phyloP scores from a whole-genome alignment of 2,797 vertebrate species.

The Microchirus variegatus region DNA sequence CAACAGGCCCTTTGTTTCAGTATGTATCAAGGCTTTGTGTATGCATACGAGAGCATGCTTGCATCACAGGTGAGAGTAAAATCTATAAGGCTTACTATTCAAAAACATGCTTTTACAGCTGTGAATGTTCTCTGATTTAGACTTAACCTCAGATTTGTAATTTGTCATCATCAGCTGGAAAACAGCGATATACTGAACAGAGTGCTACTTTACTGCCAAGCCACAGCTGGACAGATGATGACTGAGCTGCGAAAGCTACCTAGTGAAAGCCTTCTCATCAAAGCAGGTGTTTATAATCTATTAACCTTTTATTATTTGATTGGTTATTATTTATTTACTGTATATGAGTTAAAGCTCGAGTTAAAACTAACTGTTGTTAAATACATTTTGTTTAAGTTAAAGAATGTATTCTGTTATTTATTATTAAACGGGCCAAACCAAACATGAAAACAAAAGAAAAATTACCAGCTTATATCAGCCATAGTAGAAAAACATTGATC shows the following conservation, averaged over 20 bases:
- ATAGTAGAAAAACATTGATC: too few species aligned
- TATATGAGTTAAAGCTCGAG: too few species aligned
- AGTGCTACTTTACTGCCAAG: slow-evolving; percentile 78
- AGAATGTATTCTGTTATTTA: too few species aligned
- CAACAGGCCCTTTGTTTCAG: slow-evolving; percentile 83
- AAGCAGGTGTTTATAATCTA: slow-evolving; percentile 79
- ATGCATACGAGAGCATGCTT: slow-evolving; percentile 82
- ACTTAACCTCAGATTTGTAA: not conserved
- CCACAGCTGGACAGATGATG: slow-evolving; percentile 80
- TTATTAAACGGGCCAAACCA: too few species aligned
- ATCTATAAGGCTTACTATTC: not conserved
- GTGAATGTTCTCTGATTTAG: not conserved
- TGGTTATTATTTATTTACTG: too few species aligned
- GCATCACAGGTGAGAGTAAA: slow-evolving; percentile 80
- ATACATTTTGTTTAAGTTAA: too few species aligned
- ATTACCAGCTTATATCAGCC: too few species aligned
- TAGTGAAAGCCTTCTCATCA: slow-evolving; percentile 76
- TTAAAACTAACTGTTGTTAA: too few species aligned
- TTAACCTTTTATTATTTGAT: too few species aligned
- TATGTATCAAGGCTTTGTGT: slow-evolving; percentile 82
- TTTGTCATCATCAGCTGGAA: slow-evolving; percentile 67
- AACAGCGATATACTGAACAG: slow-evolving; percentile 62
- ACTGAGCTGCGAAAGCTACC: slow-evolving; percentile 76
- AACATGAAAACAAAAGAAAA: too few species aligned
- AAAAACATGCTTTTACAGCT: not conserved